Base-by-base conservation (phyloP, 64 coral and sea anemone species). In the Pocillopora damicornis region DNA sequence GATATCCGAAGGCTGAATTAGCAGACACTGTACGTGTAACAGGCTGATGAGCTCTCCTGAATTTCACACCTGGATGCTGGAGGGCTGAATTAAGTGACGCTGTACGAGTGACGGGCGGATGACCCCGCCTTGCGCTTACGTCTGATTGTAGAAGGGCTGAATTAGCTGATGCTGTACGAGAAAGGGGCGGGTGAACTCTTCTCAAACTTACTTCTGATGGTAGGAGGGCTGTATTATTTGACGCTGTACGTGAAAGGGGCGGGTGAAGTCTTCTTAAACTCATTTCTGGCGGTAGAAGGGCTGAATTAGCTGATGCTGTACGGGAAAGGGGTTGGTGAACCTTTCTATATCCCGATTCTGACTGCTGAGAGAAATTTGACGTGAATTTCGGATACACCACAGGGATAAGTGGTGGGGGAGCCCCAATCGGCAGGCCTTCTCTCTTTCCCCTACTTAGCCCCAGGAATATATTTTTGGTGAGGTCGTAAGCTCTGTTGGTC, bases 1-100 rank as follows among this genome's bases (percentile, higher is more conserved):
- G 81, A 15, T 85, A 68, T 13, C 81, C 72, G 22, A 85, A 65
- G 35, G 81, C 81, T 26, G 81, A 85, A 45, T 85, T 85, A n/a
- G 81, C 81, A 25, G 81, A 85, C 20, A 37, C 37, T 25, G 81
- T 85, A 13, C 81, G 65, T 22, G 65, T 45, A 11, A 85, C 62
- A 42, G 81, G 81, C 5, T 51, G 81, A 73, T 85, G 81, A 51
- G 26, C 81, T 67, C 62, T 85, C 64, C 20, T 17, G 42, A 73
- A 22, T 26, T 35, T 20, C 1, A 71, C 67, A 23, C 67, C 67
- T n/a, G 67, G 22, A 51, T 51, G 42, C 42, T 51, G 42, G 42
- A 51, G 42, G 42, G 42, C 42, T 51, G 42, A 51, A 51, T 51
- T 51, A 2, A 51, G 42, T 51, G 79, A 81, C 15, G 60, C 58